phyloP scores from a whole-genome alignment of 2,113 vertebrate genomes.

The Lepus timidus region DNA sequence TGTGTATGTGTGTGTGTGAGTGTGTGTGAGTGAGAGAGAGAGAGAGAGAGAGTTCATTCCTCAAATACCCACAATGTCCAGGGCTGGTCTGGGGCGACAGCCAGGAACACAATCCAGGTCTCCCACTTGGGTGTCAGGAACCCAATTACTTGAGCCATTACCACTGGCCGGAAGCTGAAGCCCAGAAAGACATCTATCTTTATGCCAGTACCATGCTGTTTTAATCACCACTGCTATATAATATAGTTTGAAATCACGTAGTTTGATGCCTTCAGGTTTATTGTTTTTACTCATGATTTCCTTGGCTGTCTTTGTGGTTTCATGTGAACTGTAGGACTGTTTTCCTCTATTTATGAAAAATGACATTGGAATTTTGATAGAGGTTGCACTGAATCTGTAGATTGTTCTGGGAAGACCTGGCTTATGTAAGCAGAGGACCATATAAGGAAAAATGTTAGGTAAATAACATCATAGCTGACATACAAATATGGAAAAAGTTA shows the following conservation, averaged over 20 bases:
- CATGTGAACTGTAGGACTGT: neutral
- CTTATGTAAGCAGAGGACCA: constrained; percentile 37
- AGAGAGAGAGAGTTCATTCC: too few relatives aligned
- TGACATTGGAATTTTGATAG: neutral
- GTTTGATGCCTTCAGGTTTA: neutral
- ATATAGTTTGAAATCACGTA: neutral
- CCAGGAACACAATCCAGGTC: too few relatives aligned
- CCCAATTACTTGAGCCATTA: too few relatives aligned
- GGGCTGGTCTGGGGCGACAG: too few relatives aligned
- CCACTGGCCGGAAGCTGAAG: too few relatives aligned
- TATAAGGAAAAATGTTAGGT: neutral
- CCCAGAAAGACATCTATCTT: too few relatives aligned
- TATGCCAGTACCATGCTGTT: neutral
- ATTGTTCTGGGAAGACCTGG: neutral
- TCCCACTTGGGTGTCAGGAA: too few relatives aligned
- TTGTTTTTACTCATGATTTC: too few relatives aligned
- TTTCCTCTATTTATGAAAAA: neutral
- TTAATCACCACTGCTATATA: neutral
- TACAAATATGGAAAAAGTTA: constrained; percentile 24
- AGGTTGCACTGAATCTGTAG: neutral
- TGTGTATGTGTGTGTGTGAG: too few relatives aligned
- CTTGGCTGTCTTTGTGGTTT: neutral
- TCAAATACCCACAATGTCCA: too few relatives aligned
- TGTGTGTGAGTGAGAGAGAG: too few relatives aligned
- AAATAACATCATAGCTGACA: neutral